Evolutionary conservation across 2,888 invertebrate species (phyloP), one percentile per base, ranked within the genome.

Genomic region (Dicroscelio sp.): DNA sequence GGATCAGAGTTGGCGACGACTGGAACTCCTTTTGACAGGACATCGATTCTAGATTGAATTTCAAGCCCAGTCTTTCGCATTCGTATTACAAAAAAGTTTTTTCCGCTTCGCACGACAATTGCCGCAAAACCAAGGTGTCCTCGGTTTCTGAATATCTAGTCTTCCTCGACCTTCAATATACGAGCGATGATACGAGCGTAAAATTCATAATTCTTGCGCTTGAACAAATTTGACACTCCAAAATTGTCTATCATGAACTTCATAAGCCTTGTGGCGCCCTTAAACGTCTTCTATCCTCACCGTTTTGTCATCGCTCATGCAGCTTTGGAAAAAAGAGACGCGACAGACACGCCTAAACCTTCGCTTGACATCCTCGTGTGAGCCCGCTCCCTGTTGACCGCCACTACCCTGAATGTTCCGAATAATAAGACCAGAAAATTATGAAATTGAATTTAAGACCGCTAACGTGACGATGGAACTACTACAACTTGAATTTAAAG

Each of bases 161-260:
- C 99, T 97, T 99, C 99, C 97, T 99, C 99, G 78, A 99, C 99
- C 95, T 99, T 98, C 92, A 99, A 97, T 93, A 99, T 99, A 83
- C 99, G 97, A 0, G 99, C 99, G 27, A 99, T 99, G 86, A 99
- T 99, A 55, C 99, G 98, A 33, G 99, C 99, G 97, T 99, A 99
- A 97, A 99, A 99, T 97, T 99, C 99, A 97, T 99, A 99, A 97
- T 99, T 99, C 90, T 98, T 98, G 75, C 98, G 98, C 1, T 99
- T 99, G 97, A 99, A 99, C 94, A 99, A 97, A 97, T 99, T 99
- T 91, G 99, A 98, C 48, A 99, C 98, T 88, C 99, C 99, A 97
- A 99, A 99, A 97, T 99, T 99, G 97, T 99, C 99, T 95, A 99
- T 99, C 97, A 99, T 98, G 96, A 99, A 98, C 96, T 99, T 99